Evolutionary conservation across 2,888 invertebrate species (phyloP).

Genomic region (Sinohyriopsis cumingii): DNA sequence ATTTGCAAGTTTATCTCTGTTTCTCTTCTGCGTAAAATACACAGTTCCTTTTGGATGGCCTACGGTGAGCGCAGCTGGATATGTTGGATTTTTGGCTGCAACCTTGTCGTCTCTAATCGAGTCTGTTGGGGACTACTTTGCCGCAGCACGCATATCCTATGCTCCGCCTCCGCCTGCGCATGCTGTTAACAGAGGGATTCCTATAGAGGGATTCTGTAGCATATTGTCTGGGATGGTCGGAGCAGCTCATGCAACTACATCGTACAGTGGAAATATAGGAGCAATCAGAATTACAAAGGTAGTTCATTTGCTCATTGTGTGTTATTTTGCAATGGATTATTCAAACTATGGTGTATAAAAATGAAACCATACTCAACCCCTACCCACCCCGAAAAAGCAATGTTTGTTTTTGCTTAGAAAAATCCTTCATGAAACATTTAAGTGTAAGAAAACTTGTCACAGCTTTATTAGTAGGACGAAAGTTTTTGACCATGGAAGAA

Average conservation of each 20-base stretch:
- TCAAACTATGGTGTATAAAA: no score
- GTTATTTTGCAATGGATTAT: no score
- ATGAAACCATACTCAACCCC: no score
- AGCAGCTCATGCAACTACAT: slow-evolving; percentile 89
- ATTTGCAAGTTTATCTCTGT: no score
- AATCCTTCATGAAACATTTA: no score
- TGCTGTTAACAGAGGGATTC: slow-evolving; percentile 82
- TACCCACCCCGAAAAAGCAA: no score
- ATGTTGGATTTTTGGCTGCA: slow-evolving; percentile 62
- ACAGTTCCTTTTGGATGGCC: slow-evolving; percentile 74
- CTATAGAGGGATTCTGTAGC: slow-evolving; percentile 87
- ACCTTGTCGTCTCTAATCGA: slow-evolving; percentile 63
- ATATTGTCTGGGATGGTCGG: slow-evolving; percentile 88
- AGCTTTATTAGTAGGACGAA: no score
- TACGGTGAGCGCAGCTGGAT: slow-evolving; percentile 59
- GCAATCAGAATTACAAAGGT: slow-evolving; percentile 90
- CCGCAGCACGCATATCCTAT: slow-evolving; percentile 80
- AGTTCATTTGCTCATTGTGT: no score
- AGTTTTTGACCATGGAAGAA: no score
- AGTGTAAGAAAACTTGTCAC: no score
- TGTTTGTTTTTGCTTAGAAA: no score
- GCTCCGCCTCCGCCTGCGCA: slow-evolving; percentile 88
- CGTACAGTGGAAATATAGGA: slow-evolving; percentile 91
- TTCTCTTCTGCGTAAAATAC: neutral
- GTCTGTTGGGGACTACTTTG: slow-evolving; percentile 88